Base-by-base conservation (phyloP, 2,888 invertebrate genomes). In the Criorhina ranunculi region DNA sequence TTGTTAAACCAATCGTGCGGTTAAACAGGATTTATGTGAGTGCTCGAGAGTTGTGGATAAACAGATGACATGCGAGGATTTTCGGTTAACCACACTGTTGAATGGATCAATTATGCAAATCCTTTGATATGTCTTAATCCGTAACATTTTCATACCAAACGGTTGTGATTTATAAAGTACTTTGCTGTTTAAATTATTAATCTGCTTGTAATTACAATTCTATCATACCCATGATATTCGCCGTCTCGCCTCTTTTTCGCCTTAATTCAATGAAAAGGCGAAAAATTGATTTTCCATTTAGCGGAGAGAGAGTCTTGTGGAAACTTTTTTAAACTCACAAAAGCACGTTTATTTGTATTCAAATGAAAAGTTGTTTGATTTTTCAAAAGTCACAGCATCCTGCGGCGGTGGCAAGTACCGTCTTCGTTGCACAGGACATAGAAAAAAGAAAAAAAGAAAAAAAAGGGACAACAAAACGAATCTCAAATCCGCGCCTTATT, bases 101-200 rank as follows among this genome's bases (percentile, higher is more conserved):
- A 76, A 57, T 57, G 57, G 24, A 81, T 81, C 53, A 51, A 37
- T 82, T 82, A 82, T 76, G 81, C 81, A 82, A 82, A 82, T 82
- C 51, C 70, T 19, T 5, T 51, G 42, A 59, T 66, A 70, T 29
- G 31, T 42, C 51, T 53, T 76, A 82, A 82, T 76, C 79, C 70
- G n/a, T 40, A 29, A 40, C 37, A 53, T 31, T 33, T 33, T 33
- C 44, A 24, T 59, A 49, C 15, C 24, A 4, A 29, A 40, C 11
- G 70, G 19, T 64, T 70, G 46, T 11, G 35, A 69, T 35, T 55
- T 57, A 57, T 55, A 31, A 51, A 55, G 33, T 24, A 33, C 44
- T 44, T 57, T n/a, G 5, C 33, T 19, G 11, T 59, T 49, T 70
- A 29, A 70, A 59, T 46, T 17, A 29, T 29, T 70, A 49, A 59